phyloP scores from a whole-genome alignment of 2,113 vertebrate species.

The Callaeas wilsoni region DNA sequence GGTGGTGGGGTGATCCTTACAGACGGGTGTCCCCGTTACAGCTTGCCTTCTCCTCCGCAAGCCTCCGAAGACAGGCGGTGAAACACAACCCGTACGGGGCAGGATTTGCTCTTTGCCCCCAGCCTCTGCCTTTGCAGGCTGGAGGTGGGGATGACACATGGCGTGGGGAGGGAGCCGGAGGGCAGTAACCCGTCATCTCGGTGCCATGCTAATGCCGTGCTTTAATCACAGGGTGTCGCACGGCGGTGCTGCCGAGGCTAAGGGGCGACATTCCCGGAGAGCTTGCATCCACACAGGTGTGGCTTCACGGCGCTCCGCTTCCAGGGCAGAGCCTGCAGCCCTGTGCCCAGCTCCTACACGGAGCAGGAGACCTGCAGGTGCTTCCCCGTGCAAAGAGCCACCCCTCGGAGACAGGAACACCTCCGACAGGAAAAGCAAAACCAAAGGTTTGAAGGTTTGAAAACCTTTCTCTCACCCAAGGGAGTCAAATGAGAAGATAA shows the following conservation, averaged over 20 bases:
- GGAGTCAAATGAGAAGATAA: neutral
- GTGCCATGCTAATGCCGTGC: constrained; percentile 5
- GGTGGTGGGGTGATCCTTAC: neutral
- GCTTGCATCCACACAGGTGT: neutral
- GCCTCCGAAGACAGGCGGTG: neutral
- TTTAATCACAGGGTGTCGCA: neutral
- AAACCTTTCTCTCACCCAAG: neutral
- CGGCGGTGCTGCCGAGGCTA: neutral
- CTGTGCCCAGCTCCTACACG: fast-evolving
- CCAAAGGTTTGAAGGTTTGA: fast-evolving
- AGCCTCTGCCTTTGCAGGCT: neutral
- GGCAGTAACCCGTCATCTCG: neutral
- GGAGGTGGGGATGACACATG: neutral
- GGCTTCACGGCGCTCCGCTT: fast-evolving
- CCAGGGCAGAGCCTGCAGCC: neutral
- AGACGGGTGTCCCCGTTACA: neutral
- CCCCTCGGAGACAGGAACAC: fast-evolving
- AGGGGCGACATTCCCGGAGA: too few relatives aligned
- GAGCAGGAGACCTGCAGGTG: fast-evolving
- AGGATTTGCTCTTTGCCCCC: neutral
- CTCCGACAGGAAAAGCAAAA: neutral
- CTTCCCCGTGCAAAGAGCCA: neutral
- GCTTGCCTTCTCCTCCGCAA: neutral
- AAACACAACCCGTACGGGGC: neutral
- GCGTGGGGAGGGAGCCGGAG: neutral